A percentile compares a stretch with the other conserved stretches of the same genome.
Conservation (phyloP, 2,113 vertebrate genomes). For the Thalassoma bifasciatum region DNA sequence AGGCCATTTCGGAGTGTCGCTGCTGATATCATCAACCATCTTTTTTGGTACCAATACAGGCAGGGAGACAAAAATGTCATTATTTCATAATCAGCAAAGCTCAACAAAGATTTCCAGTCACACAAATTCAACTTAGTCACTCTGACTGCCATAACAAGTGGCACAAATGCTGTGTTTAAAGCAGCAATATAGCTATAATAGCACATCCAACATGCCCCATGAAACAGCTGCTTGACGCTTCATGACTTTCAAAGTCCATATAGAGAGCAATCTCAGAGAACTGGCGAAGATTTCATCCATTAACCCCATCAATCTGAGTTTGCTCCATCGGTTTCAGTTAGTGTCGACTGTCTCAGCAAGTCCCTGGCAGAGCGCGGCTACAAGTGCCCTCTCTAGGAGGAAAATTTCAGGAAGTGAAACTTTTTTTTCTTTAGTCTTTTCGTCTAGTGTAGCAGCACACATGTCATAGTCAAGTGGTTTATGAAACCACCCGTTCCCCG, state of each 20-base stretch:
- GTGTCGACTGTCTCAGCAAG: constrained; percentile 52
- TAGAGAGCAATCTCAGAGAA: constrained; percentile 41
- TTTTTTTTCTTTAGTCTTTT: constrained; percentile 44
- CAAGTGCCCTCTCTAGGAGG: constrained; percentile 59
- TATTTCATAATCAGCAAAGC: constrained; percentile 64
- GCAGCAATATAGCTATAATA: constrained; percentile 68
- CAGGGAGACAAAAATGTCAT: constrained; percentile 52
- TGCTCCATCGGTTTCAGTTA: constrained; percentile 73
- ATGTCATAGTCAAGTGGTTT: constrained; percentile 79
- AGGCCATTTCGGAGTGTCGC: constrained; percentile 49
- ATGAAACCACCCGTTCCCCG: constrained; percentile 67
- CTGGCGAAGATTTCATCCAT: constrained; percentile 63
- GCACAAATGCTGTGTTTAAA: constrained; percentile 58
- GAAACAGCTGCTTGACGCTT: constrained; percentile 57
- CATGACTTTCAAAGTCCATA: constrained; percentile 53
- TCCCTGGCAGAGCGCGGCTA: constrained; percentile 59
- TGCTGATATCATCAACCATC: constrained; percentile 52
- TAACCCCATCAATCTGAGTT: constrained; percentile 74
- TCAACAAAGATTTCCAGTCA: constrained; percentile 44
- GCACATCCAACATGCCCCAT: constrained; percentile 71
- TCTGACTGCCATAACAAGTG: constrained; percentile 57
- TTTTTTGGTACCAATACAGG: constrained; percentile 23
- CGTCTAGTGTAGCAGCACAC: constrained; percentile 71
- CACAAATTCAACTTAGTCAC: constrained; percentile 40
- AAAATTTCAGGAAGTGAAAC: constrained; percentile 52